Percentiles rank a stretch among this genome's conserved stretches.
Conservation (phyloP, 1,140 invertebrate genomes). For the Conopomorpha cramerella region DNA sequence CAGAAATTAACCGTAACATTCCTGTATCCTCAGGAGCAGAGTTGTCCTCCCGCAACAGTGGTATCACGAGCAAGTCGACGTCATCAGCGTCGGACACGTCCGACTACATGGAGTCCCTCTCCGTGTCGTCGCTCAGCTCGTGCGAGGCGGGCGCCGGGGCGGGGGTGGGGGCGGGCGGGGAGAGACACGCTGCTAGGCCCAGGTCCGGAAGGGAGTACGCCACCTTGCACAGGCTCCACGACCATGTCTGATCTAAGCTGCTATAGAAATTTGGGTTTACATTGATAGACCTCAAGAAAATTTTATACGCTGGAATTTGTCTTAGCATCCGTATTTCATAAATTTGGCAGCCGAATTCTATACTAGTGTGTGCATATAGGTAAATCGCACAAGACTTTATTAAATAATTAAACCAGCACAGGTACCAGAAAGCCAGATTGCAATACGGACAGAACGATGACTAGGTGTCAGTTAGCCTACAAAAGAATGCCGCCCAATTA, state of each 20-base stretch:
- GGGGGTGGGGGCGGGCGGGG: too few species aligned
- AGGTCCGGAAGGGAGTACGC: constrained; percentile 86
- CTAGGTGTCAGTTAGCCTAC: too few species aligned
- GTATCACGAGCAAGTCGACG: constrained; percentile 53
- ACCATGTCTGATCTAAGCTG: background rate
- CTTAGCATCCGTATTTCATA: too few species aligned
- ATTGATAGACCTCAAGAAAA: too few species aligned
- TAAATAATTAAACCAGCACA: background rate
- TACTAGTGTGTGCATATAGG: too few species aligned
- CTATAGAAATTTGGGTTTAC: too few species aligned
- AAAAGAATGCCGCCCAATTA: background rate
- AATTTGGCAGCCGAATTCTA: too few species aligned
- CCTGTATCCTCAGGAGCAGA: constrained; percentile 18
- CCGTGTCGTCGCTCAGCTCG: constrained; percentile 75
- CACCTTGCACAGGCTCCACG: constrained; percentile 68
- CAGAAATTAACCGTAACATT: background rate
- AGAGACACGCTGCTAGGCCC: constrained; percentile 75
- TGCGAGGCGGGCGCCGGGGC: constrained; percentile 60
- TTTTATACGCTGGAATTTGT: too few species aligned
- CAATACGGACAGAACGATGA: too few species aligned
- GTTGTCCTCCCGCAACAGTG: constrained; percentile 57
- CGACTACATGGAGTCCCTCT: constrained; percentile 84
- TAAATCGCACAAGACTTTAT: background rate
- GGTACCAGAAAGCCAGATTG: too few species aligned
- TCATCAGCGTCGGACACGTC: constrained; percentile 86